Base-by-base conservation (phyloP, 2,888 invertebrate genomes). In the Latrodectus hesperus region DNA sequence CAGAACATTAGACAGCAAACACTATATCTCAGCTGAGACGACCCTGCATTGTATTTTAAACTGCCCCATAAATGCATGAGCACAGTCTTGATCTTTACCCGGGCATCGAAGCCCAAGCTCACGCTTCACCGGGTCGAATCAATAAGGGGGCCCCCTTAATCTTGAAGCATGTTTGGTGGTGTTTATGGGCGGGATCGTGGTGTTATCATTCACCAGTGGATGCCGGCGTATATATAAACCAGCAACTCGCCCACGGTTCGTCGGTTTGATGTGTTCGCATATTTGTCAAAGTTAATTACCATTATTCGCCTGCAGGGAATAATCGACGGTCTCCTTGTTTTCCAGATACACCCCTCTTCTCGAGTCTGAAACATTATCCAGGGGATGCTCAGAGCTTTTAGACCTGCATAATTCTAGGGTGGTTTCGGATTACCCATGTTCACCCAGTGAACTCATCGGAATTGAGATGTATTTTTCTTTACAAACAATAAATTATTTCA, bases 221-320 rank as follows among this genome's bases (percentile, higher is more conserved):
- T 22, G 60, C 60, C 65, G 72, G 26, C 72, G 51, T 10, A 64
- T 12, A 65, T 22, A 17, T 26, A 17, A 60, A 17, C 67, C 67
- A 16, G 22, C 26, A 22, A 38, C 26, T 6, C 67, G 67, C 26
- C 80, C 22, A 65, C 65, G 22, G 55, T 26, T 64, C 65, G 72
- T 64, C 80, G 64, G 51, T 51, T 38, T 49, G 38, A n/a, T 60
- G 16, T 67, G 17, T 55, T 68, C 79, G 84, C 78, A 79, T 84
- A 79, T 84, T 79, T 84, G 79, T 84, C 84, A 84, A 84, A 74
- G 55, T 73, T 84, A 84, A 84, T 84, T 84, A 79, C 84, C 74
- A 16, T 68, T 84, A 78, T 78, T 79, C 60, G 68, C 52, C 49
- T 9, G 68, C n/a, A 3, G n/a, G 70, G 84, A 72, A 84, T 84